These are phyloP conservation scores for Cotesia chilonis DNA, from an alignment of 1,140 invertebrate genomes.

Conservation along the genomic window DNA sequence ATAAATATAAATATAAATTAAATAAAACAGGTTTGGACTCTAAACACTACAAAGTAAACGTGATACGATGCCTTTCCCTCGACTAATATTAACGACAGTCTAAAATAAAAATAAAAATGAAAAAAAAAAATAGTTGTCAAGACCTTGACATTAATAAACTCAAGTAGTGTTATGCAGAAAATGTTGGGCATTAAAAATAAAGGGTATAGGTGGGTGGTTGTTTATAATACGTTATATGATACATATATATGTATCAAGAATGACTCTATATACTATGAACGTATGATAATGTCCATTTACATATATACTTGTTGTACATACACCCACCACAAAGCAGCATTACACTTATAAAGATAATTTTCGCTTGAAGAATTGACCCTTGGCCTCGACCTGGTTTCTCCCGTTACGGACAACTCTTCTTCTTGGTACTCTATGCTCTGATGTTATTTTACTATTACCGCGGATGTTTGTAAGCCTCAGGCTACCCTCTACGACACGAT, in stretches of 20 bases:
- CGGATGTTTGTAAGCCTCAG: conserved; percentile 14
- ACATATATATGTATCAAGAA: background rate
- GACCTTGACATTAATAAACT: conserved; percentile 29
- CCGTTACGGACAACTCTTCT: background rate
- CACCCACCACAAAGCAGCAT: background rate
- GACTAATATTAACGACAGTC: too few species aligned
- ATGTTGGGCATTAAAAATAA: background rate
- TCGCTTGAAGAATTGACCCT: conserved; percentile 20
- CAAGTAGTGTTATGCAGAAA: background rate
- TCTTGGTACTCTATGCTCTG: too few species aligned
- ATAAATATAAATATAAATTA: too few species aligned
- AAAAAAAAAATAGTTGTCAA: conserved; percentile 16
- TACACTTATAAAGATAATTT: conserved; percentile 16
- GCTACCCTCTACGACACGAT: conserved; percentile 1
- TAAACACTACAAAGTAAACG: too few species aligned
- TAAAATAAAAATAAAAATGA: background rate
- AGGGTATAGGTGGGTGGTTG: background rate
- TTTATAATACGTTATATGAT: background rate
- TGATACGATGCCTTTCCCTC: too few species aligned
- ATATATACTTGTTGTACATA: background rate
- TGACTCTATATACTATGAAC: background rate
- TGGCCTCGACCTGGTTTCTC: conserved; percentile 31
- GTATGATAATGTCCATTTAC: background rate
- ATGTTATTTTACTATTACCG: background rate
- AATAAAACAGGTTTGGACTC: too few species aligned